Conservation (phyloP, 2,797 vertebrate genomes). For the Diglossa cyanea region DNA sequence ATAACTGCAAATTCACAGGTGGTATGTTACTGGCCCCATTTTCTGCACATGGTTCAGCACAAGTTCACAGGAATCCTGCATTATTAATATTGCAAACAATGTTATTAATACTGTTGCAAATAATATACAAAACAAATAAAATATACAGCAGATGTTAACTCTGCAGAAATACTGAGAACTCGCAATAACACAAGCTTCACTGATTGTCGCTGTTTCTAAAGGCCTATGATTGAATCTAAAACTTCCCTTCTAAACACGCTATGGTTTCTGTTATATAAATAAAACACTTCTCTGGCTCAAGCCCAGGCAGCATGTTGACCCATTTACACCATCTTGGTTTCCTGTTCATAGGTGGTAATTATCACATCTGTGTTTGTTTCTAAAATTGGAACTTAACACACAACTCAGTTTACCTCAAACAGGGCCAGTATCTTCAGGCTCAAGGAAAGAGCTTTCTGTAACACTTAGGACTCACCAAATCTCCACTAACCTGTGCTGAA, state of each 20-base stretch:
- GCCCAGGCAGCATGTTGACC: not conserved
- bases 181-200: not conserved
- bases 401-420: not conserved
- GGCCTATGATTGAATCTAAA: not conserved
- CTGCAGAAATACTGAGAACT: not conserved
- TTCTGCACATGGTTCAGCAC: not conserved
- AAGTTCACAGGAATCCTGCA: not conserved
- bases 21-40: not conserved
- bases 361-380: constrained; percentile 30
- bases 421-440: not conserved
- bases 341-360: constrained; percentile 2
- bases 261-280: not conserved
- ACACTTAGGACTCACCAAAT: not conserved
- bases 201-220: not conserved
- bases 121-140: not conserved
- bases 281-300: not conserved
- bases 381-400: constrained; percentile 22
- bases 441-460: not conserved
- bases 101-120: not conserved
- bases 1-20: not conserved
- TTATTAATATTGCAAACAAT: not conserved
- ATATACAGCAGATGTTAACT: not conserved
- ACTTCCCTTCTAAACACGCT: not conserved
- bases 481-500: not conserved
- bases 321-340: constrained; percentile 1